Evolutionary conservation across 2,888 invertebrate genomes (phyloP).

Genomic region (Rhodophaea formosa): DNA sequence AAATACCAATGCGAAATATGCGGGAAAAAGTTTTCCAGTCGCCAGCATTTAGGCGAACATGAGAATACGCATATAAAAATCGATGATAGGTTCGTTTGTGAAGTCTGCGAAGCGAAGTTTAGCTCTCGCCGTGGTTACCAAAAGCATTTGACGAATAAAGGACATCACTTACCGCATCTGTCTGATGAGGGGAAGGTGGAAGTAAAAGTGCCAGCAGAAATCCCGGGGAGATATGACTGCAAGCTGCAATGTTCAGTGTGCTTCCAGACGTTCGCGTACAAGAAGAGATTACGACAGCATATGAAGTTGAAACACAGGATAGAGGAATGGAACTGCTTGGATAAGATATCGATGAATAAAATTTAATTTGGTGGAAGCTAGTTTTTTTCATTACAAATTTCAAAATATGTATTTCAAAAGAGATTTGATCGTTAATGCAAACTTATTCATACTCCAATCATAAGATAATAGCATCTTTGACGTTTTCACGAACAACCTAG

Average conservation of each 20-base stretch:
- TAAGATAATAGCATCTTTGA: no score
- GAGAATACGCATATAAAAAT: constrained; percentile 43
- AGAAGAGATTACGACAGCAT: constrained; percentile 2
- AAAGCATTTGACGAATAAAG: constrained; percentile 34
- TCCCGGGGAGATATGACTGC: not conserved
- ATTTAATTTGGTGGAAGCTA: no score
- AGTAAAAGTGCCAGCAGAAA: not conserved
- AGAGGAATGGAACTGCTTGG: not conserved
- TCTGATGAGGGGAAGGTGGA: not conserved
- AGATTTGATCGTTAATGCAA: no score
- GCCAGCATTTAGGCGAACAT: constrained; percentile 45
- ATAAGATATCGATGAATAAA: not conserved
- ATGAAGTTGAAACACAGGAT: constrained; percentile 16
- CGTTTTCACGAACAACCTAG: no score
- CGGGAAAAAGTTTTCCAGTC: constrained; percentile 44
- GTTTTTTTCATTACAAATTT: no score
- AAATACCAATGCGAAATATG: constrained; percentile 47
- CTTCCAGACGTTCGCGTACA: not conserved
- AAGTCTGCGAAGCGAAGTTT: constrained; percentile 40
- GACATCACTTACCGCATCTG: constrained; percentile 12
- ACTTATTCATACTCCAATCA: no score
- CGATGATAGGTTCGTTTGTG: constrained; percentile 44
- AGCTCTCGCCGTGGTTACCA: constrained; percentile 46
- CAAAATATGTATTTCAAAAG: no score
- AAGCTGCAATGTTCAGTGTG: constrained; percentile 4